These are phyloP conservation scores for Syrphus vitripennis DNA, from an alignment of 2,888 invertebrate species.

Conservation along the genomic window DNA sequence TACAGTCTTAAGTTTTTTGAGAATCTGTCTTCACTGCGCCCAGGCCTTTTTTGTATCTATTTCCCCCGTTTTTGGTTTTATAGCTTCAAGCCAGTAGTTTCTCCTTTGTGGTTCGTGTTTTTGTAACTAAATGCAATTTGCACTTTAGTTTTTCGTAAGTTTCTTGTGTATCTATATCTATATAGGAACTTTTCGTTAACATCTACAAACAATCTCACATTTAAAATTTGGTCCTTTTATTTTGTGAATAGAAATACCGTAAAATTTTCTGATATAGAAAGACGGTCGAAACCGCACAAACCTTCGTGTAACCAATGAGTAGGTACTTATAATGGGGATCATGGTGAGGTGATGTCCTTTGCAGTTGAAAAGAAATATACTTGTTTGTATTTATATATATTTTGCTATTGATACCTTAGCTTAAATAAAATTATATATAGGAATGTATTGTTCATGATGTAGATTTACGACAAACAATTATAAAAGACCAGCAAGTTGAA, in stretches of 20 bases:
- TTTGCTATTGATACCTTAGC: background rate
- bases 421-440: background rate
- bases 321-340: slow-evolving; percentile 1
- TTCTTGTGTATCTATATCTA: background rate
- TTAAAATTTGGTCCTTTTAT: slow-evolving; percentile 9
- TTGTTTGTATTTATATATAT: background rate
- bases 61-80: background rate
- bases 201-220: slow-evolving; percentile 13
- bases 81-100: background rate
- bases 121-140: slow-evolving; percentile 51
- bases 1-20: no score
- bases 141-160: slow-evolving; percentile 27
- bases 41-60: background rate
- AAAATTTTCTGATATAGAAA: background rate
- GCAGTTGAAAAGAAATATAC: background rate
- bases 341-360: slow-evolving; percentile 24
- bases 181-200: slow-evolving; percentile 32
- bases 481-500: background rate
- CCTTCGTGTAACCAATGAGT: slow-evolving; percentile 18
- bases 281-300: background rate
- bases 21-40: background rate
- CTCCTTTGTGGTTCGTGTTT: slow-evolving; percentile 9
- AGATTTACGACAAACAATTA: background rate
- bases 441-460: background rate
- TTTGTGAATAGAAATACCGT: background rate